Conservation (phyloP, 2,888 invertebrate species). For the Cylindroiulus punctatus region DNA sequence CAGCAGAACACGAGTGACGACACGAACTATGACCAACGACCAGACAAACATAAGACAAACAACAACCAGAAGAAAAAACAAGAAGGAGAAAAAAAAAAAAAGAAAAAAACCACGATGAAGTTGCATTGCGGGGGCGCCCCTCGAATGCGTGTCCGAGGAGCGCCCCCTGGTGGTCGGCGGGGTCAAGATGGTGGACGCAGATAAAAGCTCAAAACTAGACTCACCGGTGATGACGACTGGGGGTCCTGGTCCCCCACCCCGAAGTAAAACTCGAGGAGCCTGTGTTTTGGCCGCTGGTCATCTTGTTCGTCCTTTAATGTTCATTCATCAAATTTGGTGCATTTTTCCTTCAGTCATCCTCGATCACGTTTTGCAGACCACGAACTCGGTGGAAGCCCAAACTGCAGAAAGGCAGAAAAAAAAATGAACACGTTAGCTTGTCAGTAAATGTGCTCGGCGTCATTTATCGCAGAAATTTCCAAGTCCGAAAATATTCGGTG, state of each 20-base stretch:
- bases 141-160: too few species aligned
- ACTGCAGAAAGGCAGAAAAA: neutral
- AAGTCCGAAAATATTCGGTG: neutral
- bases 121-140: too few species aligned
- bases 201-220: neutral
- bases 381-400: neutral
- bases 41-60: neutral
- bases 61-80: too few species aligned
- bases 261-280: neutral
- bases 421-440: conserved; percentile 20
- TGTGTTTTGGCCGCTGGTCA: too few species aligned
- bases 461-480: neutral
- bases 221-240: conserved; percentile 2
- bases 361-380: neutral
- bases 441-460: neutral
- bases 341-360: too few species aligned
- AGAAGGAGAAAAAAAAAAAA: too few species aligned
- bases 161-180: conserved; percentile 21
- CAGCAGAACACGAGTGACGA: neutral
- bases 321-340: neutral
- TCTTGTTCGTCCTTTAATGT: neutral
- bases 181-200: conserved; percentile 15
- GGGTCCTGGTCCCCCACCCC: neutral
- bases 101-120: neutral
- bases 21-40: conserved; percentile 9